Evolutionary conservation across 2,797 vertebrate species (phyloP), one percentile per base, ranked within the genome.

Genomic region (Ceryle rudis): DNA sequence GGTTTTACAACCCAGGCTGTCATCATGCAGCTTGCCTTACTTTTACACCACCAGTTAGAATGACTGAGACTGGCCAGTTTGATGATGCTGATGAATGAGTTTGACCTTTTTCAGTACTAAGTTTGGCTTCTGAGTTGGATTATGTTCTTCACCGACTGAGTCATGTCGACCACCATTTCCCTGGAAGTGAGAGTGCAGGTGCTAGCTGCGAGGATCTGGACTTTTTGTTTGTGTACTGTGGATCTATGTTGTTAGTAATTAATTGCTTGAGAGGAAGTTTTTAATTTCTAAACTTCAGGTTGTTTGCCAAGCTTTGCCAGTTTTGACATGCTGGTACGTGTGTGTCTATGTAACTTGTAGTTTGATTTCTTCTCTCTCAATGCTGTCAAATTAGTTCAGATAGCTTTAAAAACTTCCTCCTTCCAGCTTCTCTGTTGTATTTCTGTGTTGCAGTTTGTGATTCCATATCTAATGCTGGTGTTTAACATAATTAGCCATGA

Each of bases 71-170:
- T 14, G 98, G 98, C 75, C 98, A 98, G 88, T 98, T 98, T 93
- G 98, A 98, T 86, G 98, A 98, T 95, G 98, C 98, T 7, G 97
- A 98, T 90, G 98, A 98, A 60, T 98, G 92, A 98, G 62, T 41
- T 33, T 94, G 57, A 62, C 61, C 49, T 44, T 86, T 78, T 31
- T 92, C 86, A 91, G 81, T 93, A 79, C 33, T 79, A 79, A 69
- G n/a, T 88, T 78, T 86, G 78, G 42, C 26, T 89, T 94, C 91
- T 77, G 81, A 90, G 85, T 23, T 93, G 74, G 66, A 58, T 71
- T 62, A 2, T 89, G 58, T 67, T 75, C 61, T 64, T 82, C 86
- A 62, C 35, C 0, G 2, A 14, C 0, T 54, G 35, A 54, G 41
- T 64, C 75, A 12, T 35, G 44, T 23, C 39, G 42, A 17, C 23